phyloP scores from a whole-genome alignment of 2,888 invertebrate genomes.

The Agelastica alni region DNA sequence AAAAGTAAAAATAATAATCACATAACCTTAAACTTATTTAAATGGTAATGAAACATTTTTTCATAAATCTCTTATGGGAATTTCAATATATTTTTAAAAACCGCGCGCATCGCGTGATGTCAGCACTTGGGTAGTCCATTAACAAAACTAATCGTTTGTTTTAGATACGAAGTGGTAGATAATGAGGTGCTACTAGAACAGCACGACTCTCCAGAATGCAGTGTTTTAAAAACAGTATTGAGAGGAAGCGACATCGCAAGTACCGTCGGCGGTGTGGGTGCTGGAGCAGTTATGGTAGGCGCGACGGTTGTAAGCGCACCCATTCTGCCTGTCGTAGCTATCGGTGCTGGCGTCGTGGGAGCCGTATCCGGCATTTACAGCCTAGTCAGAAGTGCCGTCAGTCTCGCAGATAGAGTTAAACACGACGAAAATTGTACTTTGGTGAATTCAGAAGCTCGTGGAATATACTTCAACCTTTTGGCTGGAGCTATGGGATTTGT shows the following conservation, averaged over 20 bases:
- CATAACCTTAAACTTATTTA: too few species aligned
- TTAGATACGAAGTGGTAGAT: conserved; percentile 43
- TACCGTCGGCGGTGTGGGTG: conserved; percentile 48
- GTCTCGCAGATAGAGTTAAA: conserved; percentile 19
- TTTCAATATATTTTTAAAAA: too few species aligned
- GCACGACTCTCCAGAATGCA: conserved; percentile 49
- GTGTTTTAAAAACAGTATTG: conserved; percentile 41
- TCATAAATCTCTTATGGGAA: too few species aligned
- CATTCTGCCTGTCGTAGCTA: conserved; percentile 15
- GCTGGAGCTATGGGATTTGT: conserved; percentile 62
- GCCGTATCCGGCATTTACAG: conserved; percentile 56
- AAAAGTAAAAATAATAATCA: too few species aligned
- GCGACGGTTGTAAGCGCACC: conserved; percentile 55
- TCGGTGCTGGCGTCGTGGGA: conserved; percentile 28
- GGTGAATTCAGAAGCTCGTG: conserved; percentile 62
- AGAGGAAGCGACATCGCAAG: conserved; percentile 44
- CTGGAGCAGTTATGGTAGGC: conserved; percentile 60
- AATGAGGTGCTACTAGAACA: conserved; percentile 44
- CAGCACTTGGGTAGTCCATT: too few species aligned
- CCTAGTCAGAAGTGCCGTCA: conserved; percentile 56
- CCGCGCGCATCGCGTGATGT: too few species aligned
- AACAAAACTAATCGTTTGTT: too few species aligned
- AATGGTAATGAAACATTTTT: too few species aligned
- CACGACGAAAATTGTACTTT: conserved; percentile 58
- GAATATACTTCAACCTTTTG: conserved; percentile 64